phyloP scores from a whole-genome alignment of 2,113 vertebrate genomes.

The Mugil cephalus region DNA sequence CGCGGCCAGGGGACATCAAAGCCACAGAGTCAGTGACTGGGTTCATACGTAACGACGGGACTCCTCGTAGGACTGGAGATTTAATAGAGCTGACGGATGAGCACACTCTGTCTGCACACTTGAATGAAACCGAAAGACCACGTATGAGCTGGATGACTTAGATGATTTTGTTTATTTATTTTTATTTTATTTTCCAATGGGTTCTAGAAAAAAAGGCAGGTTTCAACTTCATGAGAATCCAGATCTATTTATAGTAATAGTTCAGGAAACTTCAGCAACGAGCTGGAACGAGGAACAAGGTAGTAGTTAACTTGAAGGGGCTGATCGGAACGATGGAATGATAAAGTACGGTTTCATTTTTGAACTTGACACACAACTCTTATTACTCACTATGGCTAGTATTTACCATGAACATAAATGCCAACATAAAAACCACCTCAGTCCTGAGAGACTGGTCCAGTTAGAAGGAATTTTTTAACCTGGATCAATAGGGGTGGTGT shows the following conservation, averaged over 20 bases:
- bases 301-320: background rate
- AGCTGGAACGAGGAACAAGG: constrained; percentile 42
- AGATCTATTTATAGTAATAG: background rate
- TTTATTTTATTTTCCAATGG: background rate
- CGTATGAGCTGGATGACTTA: background rate
- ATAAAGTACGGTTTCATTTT: too few species aligned
- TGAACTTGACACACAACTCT: too few species aligned
- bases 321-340: too few species aligned
- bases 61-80: background rate
- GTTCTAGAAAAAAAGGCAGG: background rate
- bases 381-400: too few species aligned
- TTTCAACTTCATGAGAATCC: background rate
- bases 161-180: too few species aligned
- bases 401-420: too few species aligned
- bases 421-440: too few species aligned
- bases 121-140: background rate
- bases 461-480: too few species aligned
- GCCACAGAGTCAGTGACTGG: background rate
- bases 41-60: background rate
- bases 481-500: too few species aligned
- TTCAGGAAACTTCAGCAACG: constrained; percentile 2
- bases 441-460: too few species aligned
- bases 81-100: background rate
- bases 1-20: constrained; percentile 14
- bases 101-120: background rate